Percentiles rank a stretch among this genome's conserved stretches.
Conservation (phyloP, 1,140 invertebrate species). For the Linepithema humile region DNA sequence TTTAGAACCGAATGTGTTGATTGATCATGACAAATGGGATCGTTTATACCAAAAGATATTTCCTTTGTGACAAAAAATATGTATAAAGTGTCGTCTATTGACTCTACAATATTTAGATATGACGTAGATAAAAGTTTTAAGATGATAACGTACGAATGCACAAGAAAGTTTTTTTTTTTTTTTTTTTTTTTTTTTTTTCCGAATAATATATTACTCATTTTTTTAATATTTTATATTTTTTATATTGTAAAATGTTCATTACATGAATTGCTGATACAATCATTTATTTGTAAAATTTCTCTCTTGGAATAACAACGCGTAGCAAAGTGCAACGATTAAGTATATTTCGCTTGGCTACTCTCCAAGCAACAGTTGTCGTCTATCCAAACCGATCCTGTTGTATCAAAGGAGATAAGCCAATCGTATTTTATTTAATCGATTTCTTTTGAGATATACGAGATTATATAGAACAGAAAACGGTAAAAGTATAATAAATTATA, state of each 20-base stretch:
- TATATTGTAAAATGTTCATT: background rate
- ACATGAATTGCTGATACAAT: background rate
- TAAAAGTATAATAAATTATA: background rate
- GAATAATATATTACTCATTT: background rate
- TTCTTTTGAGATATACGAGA: background rate
- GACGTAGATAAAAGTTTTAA: background rate
- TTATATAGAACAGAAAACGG: background rate
- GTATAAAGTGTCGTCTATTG: background rate
- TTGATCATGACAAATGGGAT: slow-evolving; percentile 9
- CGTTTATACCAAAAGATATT: background rate
- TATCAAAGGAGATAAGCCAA: background rate
- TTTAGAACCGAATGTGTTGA: background rate
- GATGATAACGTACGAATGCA: background rate
- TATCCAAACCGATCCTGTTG: background rate
- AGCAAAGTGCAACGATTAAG: background rate
- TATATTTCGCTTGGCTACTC: slow-evolving; percentile 3
- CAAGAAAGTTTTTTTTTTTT: background rate
- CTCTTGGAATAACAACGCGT: background rate
- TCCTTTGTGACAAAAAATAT: background rate
- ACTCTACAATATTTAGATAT: background rate
- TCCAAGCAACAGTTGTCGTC: slow-evolving; percentile 12
- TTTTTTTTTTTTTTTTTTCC: no score
- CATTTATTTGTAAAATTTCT: background rate
- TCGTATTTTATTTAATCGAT: background rate
- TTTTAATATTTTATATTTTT: background rate